Evolutionary conservation across 2,797 vertebrate genomes (phyloP).

Genomic region (Sebastes jordani): DNA sequence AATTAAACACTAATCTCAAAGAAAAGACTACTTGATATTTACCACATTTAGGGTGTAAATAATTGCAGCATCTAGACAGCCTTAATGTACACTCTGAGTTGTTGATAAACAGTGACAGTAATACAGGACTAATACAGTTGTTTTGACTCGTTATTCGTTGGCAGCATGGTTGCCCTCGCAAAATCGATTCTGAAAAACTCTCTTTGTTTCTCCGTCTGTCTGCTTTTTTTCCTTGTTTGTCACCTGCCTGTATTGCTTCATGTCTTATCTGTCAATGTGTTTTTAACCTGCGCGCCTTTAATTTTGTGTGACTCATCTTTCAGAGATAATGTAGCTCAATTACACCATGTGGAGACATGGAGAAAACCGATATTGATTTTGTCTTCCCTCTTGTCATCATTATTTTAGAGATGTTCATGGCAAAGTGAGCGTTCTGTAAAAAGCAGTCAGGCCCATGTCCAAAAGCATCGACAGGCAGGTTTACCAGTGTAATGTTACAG

Average conservation of each 20-base stretch:
- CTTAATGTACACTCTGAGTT: neutral
- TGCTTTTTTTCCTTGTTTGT: constrained; percentile 11
- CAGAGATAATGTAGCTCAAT: constrained; percentile 49
- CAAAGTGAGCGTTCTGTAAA: neutral
- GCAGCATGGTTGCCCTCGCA: neutral
- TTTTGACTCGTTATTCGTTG: constrained; percentile 11
- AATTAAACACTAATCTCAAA: neutral
- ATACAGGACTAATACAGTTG: neutral
- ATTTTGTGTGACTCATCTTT: constrained; percentile 41
- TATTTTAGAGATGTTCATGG: constrained; percentile 24
- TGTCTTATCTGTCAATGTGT: constrained; percentile 27
- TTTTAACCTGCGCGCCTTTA: constrained; percentile 32
- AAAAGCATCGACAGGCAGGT: neutral
- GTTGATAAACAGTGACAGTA: constrained; percentile 13
- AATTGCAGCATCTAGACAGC: neutral
- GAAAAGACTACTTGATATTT: neutral
- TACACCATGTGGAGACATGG: constrained; percentile 40
- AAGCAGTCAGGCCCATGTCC: neutral
- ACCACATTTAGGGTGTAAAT: neutral
- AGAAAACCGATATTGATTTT: constrained; percentile 56
- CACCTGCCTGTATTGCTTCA: constrained; percentile 44
- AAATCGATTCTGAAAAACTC: constrained; percentile 32
- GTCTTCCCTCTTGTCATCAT: constrained; percentile 30
- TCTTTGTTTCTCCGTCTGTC: constrained; percentile 6
- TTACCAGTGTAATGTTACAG: neutral